Base-by-base conservation (phyloP, 37 sponge, comb jelly and placozoan species). In the Ianthella basta region DNA sequence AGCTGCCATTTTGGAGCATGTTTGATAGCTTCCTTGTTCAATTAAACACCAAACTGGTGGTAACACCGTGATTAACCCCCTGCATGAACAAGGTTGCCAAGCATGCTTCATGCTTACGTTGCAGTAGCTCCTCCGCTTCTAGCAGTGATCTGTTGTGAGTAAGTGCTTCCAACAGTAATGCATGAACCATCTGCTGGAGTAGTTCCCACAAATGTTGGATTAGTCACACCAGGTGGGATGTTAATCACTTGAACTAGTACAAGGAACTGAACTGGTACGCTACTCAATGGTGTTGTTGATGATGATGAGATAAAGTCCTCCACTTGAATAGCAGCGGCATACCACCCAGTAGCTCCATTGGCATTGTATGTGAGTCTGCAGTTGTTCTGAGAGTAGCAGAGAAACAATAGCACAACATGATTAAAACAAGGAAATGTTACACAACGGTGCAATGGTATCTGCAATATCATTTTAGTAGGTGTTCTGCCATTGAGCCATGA, bases 201-300 rank as follows among this genome's bases (percentile, higher is more conserved):
- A 33, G 85, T 73, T 15, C 25, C 15, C 12, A 56, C 44, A 21
- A 72, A 15, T 15, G 21, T 55, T 23, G 81, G 57, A 23, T 25
- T 32, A 32, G 67, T 35, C 35, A 40, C 30, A 55, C 2, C 23
- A 18, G 66, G 65, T 8, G 50, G 3, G 50, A 44, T 8, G 8
- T 44, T 8, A 44, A 44, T 44, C 6, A 10, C 8, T 44, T 44
- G 50, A 23, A 85, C 64, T 24, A 44, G 12, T 34, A 86, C 30
- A 30, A 86, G 55, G 50, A 86, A 86, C 38, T 86, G 86, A 3
- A 86, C 30, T 55, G 80, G 80, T 13, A 86, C 69, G 41, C 86
- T 86, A 57, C 86, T 86, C 56, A 86, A 16, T 27, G 80, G 70
- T 2, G 23, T 21, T 8, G 80, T 80, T 21, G 59, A 53, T 44